Percentiles rank a stretch among this genome's conserved stretches.
Conservation (phyloP, 2,888 invertebrate species). For the Lasioglossum calceatum region DNA sequence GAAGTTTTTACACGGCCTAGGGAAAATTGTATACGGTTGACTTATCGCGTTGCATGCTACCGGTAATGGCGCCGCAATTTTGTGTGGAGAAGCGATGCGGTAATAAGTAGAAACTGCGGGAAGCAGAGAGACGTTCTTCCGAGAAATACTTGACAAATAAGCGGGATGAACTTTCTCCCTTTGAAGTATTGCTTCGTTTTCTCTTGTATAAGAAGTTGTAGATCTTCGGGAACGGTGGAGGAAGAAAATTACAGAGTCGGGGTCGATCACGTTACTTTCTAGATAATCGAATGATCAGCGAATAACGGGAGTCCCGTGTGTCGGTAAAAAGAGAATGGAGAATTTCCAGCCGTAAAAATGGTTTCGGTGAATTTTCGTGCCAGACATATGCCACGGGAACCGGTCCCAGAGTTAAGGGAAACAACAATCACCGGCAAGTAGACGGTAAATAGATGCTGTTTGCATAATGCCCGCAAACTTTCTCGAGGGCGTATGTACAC, state of each 20-base stretch:
- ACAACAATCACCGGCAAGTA: constrained; percentile 40
- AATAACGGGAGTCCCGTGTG: neutral
- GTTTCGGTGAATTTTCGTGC: constrained; percentile 32
- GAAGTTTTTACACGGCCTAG: neutral
- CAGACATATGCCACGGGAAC: constrained; percentile 15
- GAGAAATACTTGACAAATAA: neutral
- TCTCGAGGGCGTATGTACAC: constrained; percentile 27
- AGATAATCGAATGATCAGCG: neutral
- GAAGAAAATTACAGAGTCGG: neutral
- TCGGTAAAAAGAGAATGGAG: neutral
- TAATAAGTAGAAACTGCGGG: neutral
- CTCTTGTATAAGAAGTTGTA: neutral
- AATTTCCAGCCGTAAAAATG: constrained; percentile 3
- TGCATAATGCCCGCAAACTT: constrained; percentile 50
- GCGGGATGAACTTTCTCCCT: neutral
- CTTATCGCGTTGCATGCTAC: neutral
- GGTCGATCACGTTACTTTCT: neutral
- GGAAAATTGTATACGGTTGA: neutral
- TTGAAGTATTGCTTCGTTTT: neutral
- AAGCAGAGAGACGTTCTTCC: neutral
- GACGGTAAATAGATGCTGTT: constrained; percentile 43
- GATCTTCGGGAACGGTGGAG: neutral
- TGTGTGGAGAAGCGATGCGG: neutral
- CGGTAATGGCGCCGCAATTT: neutral
- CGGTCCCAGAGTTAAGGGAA: constrained; percentile 25